These are phyloP conservation scores for Ochropleura plecta DNA, from an alignment of 2,888 invertebrate genomes.

Conservation along the genomic window DNA sequence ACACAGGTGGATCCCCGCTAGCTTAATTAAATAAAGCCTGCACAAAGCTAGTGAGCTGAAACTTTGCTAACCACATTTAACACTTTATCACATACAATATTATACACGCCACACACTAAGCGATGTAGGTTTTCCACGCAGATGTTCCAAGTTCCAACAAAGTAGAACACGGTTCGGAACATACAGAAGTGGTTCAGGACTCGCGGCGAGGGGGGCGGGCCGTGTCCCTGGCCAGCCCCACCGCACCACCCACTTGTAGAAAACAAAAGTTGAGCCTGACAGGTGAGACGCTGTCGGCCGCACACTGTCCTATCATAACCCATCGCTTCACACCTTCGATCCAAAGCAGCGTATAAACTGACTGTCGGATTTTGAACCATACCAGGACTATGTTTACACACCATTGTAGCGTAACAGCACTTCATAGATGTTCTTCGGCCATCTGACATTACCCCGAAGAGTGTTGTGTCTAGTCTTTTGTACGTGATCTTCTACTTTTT, in stretches of 20 bases:
- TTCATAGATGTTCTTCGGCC: slow-evolving; percentile 65
- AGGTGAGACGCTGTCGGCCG: slow-evolving; percentile 84
- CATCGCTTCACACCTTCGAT: slow-evolving; percentile 67
- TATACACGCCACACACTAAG: slow-evolving; percentile 82
- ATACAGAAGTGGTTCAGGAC: slow-evolving; percentile 74
- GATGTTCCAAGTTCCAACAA: slow-evolving; percentile 83
- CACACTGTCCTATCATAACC: slow-evolving; percentile 67
- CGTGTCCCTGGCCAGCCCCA: slow-evolving; percentile 92
- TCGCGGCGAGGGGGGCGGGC: slow-evolving; percentile 86
- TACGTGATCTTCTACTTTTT: slow-evolving; percentile 61
- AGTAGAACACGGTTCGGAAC: slow-evolving; percentile 81
- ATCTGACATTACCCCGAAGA: slow-evolving; percentile 63
- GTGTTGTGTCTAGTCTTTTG: slow-evolving; percentile 59
- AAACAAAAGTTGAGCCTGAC: slow-evolving; percentile 93
- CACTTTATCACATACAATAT: slow-evolving; percentile 62
- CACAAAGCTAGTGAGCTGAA: slow-evolving; percentile 58
- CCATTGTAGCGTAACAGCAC: slow-evolving; percentile 67
- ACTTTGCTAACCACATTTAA: slow-evolving; percentile 62
- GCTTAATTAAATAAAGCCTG: slow-evolving; percentile 58
- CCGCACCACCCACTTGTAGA: slow-evolving; percentile 91
- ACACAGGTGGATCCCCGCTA: slow-evolving; percentile 53
- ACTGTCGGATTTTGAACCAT: slow-evolving; percentile 68
- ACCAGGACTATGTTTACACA: slow-evolving; percentile 64
- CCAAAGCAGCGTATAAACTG: slow-evolving; percentile 69
- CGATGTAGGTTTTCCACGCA: slow-evolving; percentile 86